Conservation (phyloP, 2,113 vertebrate species). For the Centropristis striata region DNA sequence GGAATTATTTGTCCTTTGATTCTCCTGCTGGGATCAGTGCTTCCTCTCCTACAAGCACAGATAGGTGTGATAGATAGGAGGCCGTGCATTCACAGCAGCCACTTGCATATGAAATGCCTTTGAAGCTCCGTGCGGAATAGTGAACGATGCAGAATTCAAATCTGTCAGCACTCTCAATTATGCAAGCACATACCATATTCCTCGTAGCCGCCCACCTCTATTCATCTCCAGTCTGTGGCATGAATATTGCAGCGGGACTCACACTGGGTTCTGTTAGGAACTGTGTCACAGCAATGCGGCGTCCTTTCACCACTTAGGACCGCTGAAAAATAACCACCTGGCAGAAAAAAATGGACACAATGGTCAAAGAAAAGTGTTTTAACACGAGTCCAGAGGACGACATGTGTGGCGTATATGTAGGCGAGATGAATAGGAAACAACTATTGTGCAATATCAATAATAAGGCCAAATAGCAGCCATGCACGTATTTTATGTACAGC, state of each 20-base stretch:
- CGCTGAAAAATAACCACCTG: constrained; percentile 6
- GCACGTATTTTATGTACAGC: no score
- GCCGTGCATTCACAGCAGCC: constrained; percentile 15
- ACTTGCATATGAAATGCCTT: constrained; percentile 46
- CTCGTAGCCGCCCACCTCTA: constrained; percentile 38
- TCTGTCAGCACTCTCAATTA: constrained; percentile 64
- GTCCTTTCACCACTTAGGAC: constrained; percentile 35
- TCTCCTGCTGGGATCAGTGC: constrained; percentile 30
- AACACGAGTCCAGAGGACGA: background rate
- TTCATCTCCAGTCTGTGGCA: constrained; percentile 59
- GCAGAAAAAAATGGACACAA: constrained; percentile 25
- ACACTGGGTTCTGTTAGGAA: constrained; percentile 50
- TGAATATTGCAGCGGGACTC: constrained; percentile 67
- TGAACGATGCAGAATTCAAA: constrained; percentile 63
- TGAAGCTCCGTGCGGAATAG: constrained; percentile 39
- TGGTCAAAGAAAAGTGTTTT: constrained; percentile 8
- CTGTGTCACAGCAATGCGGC: constrained; percentile 43
- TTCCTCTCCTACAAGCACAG: constrained; percentile 33
- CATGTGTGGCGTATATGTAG: no score
- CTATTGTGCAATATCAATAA: no score
- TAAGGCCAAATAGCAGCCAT: no score
- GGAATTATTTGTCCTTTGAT: constrained; percentile 39
- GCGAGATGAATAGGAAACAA: no score
- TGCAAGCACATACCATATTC: constrained; percentile 62
- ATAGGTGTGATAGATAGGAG: constrained; percentile 34